These are phyloP conservation scores for Danio albolineatus DNA, from an alignment of 2,797 vertebrate species.

Conservation along the genomic window DNA sequence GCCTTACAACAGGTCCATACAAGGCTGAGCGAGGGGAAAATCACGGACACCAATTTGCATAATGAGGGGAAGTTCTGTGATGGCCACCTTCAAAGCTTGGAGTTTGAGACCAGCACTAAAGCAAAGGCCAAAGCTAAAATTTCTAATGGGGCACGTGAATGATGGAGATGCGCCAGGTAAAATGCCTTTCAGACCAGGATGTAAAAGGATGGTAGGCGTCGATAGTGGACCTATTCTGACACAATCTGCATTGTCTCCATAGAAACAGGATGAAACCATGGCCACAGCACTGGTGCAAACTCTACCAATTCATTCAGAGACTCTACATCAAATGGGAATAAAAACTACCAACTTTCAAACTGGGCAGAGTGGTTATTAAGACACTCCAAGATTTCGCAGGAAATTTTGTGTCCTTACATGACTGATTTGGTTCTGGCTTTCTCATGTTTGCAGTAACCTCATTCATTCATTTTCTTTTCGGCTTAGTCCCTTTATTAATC, in stretches of 20 bases:
- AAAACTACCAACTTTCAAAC: slow-evolving; percentile 11
- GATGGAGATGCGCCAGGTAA: background rate
- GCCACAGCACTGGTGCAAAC: slow-evolving; percentile 47
- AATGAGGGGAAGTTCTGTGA: slow-evolving; percentile 34
- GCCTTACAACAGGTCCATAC: slow-evolving; percentile 23
- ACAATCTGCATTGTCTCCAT: slow-evolving; percentile 67
- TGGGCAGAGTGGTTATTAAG: background rate
- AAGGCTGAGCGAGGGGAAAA: slow-evolving; percentile 20
- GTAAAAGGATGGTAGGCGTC: slow-evolving; percentile 57
- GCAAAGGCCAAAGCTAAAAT: slow-evolving; percentile 49
- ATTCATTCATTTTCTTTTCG: no score
- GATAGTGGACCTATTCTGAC: slow-evolving; percentile 58
- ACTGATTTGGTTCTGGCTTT: no score
- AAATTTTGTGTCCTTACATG: no score
- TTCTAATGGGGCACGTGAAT: background rate
- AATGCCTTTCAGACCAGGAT: slow-evolving; percentile 22
- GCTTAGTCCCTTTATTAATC: no score
- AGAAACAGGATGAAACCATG: slow-evolving; percentile 77
- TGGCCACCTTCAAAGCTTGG: slow-evolving; percentile 9
- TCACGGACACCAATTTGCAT: slow-evolving; percentile 22
- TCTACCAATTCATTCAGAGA: slow-evolving; percentile 19
- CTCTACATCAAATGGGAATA: background rate
- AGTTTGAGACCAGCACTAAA: slow-evolving; percentile 54
- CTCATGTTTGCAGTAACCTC: no score
- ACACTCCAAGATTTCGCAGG: no score